Conservation (phyloP, 1,140 invertebrate genomes). For the Lasioglossum baleicum region DNA sequence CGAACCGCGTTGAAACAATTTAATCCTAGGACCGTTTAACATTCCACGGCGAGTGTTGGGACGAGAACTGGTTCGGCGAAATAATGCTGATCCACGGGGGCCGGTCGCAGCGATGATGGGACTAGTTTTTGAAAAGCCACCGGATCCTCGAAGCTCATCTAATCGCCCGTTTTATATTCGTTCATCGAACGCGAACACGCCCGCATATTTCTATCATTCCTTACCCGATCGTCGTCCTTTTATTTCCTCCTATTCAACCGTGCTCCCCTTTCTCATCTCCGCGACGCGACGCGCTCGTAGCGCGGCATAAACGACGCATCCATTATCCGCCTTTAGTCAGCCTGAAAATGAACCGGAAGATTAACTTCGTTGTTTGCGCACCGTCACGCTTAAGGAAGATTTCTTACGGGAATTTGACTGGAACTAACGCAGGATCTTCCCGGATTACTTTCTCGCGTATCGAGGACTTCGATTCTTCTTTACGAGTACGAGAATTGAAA, state of each 20-base stretch:
- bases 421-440: neutral
- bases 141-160: neutral
- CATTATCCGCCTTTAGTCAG: constrained; percentile 15
- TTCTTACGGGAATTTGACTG: neutral
- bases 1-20: constrained; percentile 11
- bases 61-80: neutral
- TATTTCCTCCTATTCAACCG: constrained; percentile 4
- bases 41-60: neutral
- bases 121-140: neutral
- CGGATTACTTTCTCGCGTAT: neutral
- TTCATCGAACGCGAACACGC: constrained; percentile 6
- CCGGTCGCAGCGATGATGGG: neutral
- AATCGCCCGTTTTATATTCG: constrained; percentile 16
- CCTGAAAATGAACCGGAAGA: constrained; percentile 10
- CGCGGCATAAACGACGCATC: constrained; percentile 6
- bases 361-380: neutral
- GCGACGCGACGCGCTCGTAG: neutral
- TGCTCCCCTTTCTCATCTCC: neutral
- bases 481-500: too few relatives aligned
- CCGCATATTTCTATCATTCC: constrained; percentile 7
- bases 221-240: neutral
- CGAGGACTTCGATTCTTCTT: too few relatives aligned
- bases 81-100: constrained; percentile 3
- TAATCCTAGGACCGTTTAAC: constrained; percentile 2
- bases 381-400: neutral